These are phyloP conservation scores for Chunga burmeisteri DNA, from an alignment of 2,113 vertebrate genomes.

Conservation along the genomic window DNA sequence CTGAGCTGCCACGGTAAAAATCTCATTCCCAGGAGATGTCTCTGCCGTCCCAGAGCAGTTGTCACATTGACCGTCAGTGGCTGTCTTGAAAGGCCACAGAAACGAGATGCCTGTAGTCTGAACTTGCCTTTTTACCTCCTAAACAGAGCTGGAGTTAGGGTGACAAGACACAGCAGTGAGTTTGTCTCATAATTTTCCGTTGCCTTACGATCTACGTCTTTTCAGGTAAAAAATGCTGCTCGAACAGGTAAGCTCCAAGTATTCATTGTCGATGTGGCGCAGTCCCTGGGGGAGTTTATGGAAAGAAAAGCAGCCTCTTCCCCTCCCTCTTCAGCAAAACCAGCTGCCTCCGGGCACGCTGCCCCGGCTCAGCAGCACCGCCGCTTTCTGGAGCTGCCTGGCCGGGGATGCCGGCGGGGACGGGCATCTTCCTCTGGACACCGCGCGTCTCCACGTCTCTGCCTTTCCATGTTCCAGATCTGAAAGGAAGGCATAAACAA, in stretches of 20 bases:
- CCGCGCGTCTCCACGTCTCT: not conserved
- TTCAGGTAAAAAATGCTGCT: not conserved
- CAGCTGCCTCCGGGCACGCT: rapidly evolving
- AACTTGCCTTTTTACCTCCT: not conserved
- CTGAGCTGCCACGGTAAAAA: not conserved
- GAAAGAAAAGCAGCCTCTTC: not conserved
- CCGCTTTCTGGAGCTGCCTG: not conserved
- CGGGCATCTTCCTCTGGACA: rapidly evolving
- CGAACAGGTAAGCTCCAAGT: not conserved
- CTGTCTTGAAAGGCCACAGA: not conserved
- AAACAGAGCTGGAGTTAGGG: not conserved
- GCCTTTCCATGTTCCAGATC: not conserved
- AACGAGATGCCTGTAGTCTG: not conserved
- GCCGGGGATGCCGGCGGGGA: not conserved
- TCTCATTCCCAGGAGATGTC: not conserved
- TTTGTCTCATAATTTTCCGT: not conserved
- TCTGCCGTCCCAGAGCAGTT: not conserved
- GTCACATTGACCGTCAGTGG: not conserved
- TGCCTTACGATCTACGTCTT: not conserved
- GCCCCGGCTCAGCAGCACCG: not conserved
- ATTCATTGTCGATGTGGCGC: too few species aligned
- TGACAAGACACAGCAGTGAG: not conserved
- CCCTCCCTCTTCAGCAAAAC: too few species aligned
- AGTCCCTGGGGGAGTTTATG: too few species aligned
- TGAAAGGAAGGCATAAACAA: not conserved